These are phyloP conservation scores for Leucozona laternaria DNA, from an alignment of 2,888 invertebrate species.

Conservation along the genomic window DNA sequence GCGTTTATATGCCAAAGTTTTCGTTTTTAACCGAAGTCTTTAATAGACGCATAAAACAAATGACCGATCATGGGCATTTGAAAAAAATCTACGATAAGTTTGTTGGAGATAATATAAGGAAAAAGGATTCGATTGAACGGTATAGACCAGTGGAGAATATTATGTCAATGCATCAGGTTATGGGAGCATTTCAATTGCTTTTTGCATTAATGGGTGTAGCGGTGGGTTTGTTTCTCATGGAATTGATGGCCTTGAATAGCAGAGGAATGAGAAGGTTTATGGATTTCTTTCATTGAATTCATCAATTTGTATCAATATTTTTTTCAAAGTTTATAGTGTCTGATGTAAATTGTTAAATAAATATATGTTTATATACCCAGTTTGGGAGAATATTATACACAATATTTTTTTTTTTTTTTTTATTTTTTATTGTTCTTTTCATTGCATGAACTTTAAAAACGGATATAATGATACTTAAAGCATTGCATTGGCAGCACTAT, in stretches of 20 bases:
- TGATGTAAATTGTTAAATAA: background rate
- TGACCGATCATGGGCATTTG: conserved; percentile 19
- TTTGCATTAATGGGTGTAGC: background rate
- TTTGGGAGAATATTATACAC: too few relatives aligned
- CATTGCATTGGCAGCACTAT: too few relatives aligned
- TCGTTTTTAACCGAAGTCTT: conserved; percentile 21
- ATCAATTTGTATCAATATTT: background rate
- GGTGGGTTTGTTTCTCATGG: background rate
- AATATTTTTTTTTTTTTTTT: too few relatives aligned
- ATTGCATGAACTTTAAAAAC: too few relatives aligned
- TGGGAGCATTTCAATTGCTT: conserved; percentile 14
- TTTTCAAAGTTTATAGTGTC: background rate
- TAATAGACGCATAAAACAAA: conserved; percentile 22
- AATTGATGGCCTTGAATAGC: background rate
- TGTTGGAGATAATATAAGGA: conserved; percentile 17
- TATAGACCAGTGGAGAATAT: background rate
- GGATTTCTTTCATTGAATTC: conserved; percentile 18
- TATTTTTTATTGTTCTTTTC: too few relatives aligned
- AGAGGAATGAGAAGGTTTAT: background rate
- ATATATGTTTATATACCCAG: too few relatives aligned
- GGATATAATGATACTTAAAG: too few relatives aligned
- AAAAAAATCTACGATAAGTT: conserved; percentile 19
- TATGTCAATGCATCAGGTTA: conserved; percentile 13
- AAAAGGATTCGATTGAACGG: conserved; percentile 9
- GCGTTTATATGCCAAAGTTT: conserved; percentile 37